Conservation (phyloP, 2,888 invertebrate species). For the Athalia rosae region DNA sequence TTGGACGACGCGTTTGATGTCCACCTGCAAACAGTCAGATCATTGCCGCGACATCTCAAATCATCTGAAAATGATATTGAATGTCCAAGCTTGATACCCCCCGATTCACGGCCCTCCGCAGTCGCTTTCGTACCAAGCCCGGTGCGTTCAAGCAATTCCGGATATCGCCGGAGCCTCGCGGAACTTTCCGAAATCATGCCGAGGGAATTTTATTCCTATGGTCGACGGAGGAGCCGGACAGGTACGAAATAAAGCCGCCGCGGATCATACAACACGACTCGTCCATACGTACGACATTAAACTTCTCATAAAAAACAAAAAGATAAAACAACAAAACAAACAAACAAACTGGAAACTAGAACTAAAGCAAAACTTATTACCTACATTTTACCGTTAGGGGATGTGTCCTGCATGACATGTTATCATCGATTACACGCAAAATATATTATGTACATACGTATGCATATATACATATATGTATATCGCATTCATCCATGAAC, state of each 20-base stretch:
- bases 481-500: conserved; percentile 38
- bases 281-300: conserved; percentile 52
- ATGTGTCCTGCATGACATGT: conserved; percentile 18
- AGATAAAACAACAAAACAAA: conserved; percentile 5
- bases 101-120: conserved; percentile 26
- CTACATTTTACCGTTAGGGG: background rate
- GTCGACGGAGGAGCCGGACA: conserved; percentile 16
- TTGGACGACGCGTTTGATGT: conserved; percentile 77
- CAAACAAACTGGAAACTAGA: conserved; percentile 15
- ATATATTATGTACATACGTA: conserved; percentile 7
- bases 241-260: conserved; percentile 38
- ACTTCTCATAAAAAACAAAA: conserved; percentile 49
- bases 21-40: conserved; percentile 60
- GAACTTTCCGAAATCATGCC: conserved; percentile 27
- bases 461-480: background rate
- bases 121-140: conserved; percentile 25
- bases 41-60: conserved; percentile 62
- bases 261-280: conserved; percentile 38
- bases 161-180: conserved; percentile 14
- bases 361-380: too few relatives aligned
- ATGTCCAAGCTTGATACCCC: conserved; percentile 70
- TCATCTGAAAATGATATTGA: conserved; percentile 68
- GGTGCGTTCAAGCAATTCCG: conserved; percentile 22
- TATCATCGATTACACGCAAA: background rate
- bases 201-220: conserved; percentile 23